Percentiles rank a stretch among this genome's conserved stretches.
phyloP scores from a whole-genome alignment of 2,888 invertebrate genomes.

The Drosophila antonietae region DNA sequence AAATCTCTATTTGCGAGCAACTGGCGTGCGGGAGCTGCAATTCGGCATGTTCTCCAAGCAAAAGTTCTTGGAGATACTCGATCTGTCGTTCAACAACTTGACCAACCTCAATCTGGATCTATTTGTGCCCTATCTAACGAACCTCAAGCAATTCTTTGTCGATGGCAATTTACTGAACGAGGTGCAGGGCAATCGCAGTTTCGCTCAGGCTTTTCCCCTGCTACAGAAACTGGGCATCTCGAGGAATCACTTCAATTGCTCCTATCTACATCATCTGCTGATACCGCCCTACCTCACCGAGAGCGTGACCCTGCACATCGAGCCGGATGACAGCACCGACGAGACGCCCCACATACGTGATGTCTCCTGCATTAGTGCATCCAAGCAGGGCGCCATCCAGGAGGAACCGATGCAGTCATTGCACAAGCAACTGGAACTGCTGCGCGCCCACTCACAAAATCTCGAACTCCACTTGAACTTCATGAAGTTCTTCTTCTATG shows the following conservation, averaged over 20 bases:
- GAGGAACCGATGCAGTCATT: constrained; percentile 42
- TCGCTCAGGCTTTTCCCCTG: constrained; percentile 79
- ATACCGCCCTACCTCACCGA: constrained; percentile 78
- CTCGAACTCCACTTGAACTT: constrained; percentile 76
- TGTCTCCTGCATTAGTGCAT: constrained; percentile 77
- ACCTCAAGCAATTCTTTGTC: constrained; percentile 79
- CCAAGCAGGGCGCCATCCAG: constrained; percentile 20
- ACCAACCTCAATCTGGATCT: constrained; percentile 84
- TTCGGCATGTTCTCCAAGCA: constrained; percentile 84
- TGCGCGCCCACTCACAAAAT: constrained; percentile 73
- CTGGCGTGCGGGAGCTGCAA: constrained; percentile 74
- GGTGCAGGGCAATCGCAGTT: constrained; percentile 78
- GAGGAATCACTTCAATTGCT: constrained; percentile 82
- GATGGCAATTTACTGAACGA: constrained; percentile 83
- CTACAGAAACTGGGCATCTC: constrained; percentile 82
- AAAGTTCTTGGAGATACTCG: constrained; percentile 84
- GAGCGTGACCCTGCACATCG: constrained; percentile 79
- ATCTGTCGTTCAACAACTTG: constrained; percentile 86
- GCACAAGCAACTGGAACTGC: constrained; percentile 67
- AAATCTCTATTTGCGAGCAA: constrained; percentile 75
- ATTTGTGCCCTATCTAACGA: constrained; percentile 82
- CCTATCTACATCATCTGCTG: constrained; percentile 81
- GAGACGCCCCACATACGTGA: constrained; percentile 83
- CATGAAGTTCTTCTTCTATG: constrained; percentile 72
- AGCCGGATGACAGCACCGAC: constrained; percentile 71